Conservation (phyloP, 2,113 vertebrate species). For the Tyto alba region DNA sequence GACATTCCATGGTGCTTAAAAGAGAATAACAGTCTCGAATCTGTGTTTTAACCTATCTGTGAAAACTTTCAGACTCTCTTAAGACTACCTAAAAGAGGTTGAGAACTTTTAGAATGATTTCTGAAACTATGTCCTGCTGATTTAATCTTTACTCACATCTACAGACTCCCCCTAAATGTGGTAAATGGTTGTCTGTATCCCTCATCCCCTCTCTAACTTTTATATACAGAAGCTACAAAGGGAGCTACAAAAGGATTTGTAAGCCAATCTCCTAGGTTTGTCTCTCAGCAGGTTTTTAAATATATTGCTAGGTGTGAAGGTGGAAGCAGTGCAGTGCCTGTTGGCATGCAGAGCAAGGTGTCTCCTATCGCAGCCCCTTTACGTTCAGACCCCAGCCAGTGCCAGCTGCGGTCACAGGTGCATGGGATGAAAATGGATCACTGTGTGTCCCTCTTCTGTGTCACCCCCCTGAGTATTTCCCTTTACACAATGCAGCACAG, state of each 20-base stretch:
- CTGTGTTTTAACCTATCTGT: neutral
- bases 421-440: neutral
- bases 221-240: neutral
- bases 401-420: accelerated
- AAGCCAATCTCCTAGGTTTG: neutral
- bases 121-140: neutral
- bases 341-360: neutral
- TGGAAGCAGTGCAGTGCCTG: neutral
- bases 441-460: neutral
- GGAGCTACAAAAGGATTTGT: neutral
- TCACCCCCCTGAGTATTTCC: neutral
- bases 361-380: neutral
- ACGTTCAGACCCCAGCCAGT: neutral
- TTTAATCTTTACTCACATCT: neutral
- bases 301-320: neutral
- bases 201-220: neutral
- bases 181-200: neutral
- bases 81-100: neutral
- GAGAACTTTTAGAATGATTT: neutral
- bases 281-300: neutral
- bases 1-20: neutral
- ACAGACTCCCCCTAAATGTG: accelerated
- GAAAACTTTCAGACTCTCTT: neutral
- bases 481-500: neutral
- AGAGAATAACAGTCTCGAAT: neutral